phyloP scores from a whole-genome alignment of 2,797 vertebrate species.

The Amazonetta brasiliensis region DNA sequence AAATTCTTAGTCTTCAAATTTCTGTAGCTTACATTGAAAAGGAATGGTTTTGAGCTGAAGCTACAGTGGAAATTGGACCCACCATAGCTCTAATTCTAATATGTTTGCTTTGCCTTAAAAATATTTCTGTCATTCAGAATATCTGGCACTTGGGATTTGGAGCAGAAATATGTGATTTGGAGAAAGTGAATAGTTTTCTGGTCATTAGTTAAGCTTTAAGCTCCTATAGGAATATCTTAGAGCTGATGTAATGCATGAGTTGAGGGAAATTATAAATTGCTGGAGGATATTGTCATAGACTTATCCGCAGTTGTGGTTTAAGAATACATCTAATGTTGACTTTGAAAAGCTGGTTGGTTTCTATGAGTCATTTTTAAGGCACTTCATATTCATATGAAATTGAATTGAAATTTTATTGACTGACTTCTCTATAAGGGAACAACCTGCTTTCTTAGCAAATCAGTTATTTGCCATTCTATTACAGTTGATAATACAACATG shows the following conservation, averaged over 20 bases:
- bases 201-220: constrained; percentile 51
- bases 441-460: neutral
- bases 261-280: constrained; percentile 63
- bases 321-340: constrained; percentile 54
- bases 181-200: constrained; percentile 34
- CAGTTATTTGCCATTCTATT: neutral
- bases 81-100: neutral
- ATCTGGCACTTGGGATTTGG: neutral
- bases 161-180: neutral
- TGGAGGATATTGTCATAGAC: constrained; percentile 64
- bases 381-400: neutral
- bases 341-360: constrained; percentile 50
- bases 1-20: neutral
- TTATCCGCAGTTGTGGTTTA: constrained; percentile 63
- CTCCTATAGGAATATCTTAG: constrained; percentile 41
- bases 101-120: neutral
- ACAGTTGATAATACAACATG: neutral
- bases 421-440: neutral
- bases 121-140: neutral
- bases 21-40: neutral
- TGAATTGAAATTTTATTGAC: neutral
- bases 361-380: constrained; percentile 56
- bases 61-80: neutral
- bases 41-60: neutral
- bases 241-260: constrained; percentile 65